phyloP scores from a whole-genome alignment of 2,113 vertebrate genomes.

The Carettochelys insculpta region DNA sequence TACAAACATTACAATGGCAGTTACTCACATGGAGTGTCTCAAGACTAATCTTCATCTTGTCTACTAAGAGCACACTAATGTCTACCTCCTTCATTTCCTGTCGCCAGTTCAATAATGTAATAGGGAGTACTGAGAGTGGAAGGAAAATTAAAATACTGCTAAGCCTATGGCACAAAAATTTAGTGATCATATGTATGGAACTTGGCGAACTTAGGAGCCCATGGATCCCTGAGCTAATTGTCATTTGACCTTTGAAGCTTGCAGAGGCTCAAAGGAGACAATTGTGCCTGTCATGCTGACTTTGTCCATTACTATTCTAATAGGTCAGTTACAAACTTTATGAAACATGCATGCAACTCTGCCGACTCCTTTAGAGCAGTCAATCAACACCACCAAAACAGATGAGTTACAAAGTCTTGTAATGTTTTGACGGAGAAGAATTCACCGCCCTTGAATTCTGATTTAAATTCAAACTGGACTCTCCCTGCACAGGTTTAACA shows the following conservation, averaged over 20 bases:
- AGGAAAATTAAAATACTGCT: not conserved
- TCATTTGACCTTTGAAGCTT: not conserved
- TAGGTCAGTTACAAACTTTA: not conserved
- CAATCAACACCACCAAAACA: not conserved
- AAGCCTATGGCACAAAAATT: not conserved
- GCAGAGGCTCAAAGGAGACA: not conserved
- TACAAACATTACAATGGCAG: not conserved
- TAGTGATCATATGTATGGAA: not conserved
- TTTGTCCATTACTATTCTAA: not conserved
- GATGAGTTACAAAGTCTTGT: not conserved
- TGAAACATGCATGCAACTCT: not conserved
- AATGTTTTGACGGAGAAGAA: not conserved
- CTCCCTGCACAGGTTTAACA: not conserved
- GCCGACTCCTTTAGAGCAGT: not conserved
- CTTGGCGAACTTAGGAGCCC: not conserved
- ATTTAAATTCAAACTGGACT: not conserved
- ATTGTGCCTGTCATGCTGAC: not conserved
- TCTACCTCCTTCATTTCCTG: not conserved
- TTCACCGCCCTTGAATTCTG: not conserved
- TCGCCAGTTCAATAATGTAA: not conserved
- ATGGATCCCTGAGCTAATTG: not conserved
- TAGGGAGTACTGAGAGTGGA: not conserved
- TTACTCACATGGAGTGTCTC: not conserved
- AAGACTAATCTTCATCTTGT: not conserved
- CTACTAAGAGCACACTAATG: not conserved